A percentile compares a stretch with the other conserved stretches of the same genome.
These are phyloP conservation scores for Invenusta paracnida DNA, from an alignment of 2,888 invertebrate genomes.

Conservation along the genomic window DNA sequence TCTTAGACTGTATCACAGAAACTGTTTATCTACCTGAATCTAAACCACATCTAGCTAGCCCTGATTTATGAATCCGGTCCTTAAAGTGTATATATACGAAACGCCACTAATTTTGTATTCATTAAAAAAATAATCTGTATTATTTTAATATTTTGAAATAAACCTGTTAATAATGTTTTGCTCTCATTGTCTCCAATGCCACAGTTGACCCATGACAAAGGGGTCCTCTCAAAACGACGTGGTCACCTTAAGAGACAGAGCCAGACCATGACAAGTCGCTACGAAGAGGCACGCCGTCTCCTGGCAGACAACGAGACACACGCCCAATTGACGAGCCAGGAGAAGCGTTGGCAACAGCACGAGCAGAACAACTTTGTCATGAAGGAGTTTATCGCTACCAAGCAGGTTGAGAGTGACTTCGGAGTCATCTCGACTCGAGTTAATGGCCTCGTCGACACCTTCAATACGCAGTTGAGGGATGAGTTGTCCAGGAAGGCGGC, in stretches of 20 bases:
- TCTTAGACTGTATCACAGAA: too few species aligned
- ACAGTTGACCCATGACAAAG: conserved; percentile 57
- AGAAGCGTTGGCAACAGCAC: conserved; percentile 69
- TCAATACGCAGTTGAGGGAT: conserved; percentile 13
- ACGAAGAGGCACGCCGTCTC: conserved; percentile 63
- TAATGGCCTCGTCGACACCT: conserved; percentile 10
- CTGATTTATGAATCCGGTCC: too few species aligned
- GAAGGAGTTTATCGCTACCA: conserved; percentile 67
- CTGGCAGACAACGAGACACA: conserved; percentile 70
- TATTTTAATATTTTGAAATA: too few species aligned
- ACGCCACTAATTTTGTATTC: too few species aligned
- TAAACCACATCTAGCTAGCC: too few species aligned
- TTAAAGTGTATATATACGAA: too few species aligned
- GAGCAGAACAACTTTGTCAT: conserved; percentile 69
- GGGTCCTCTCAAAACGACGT: conserved; percentile 53
- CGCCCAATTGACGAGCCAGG: conserved; percentile 67
- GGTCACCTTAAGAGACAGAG: conserved; percentile 55
- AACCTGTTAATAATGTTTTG: too few species aligned
- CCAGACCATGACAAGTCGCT: conserved; percentile 52
- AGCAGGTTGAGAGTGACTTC: conserved; percentile 67
- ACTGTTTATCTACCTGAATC: too few species aligned
- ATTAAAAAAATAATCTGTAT: too few species aligned
- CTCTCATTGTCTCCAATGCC: too few species aligned
- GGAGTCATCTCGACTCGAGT: neutral
- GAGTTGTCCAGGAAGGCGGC: conserved; percentile 16